A percentile compares a stretch with the other conserved stretches of the same genome.
Conservation (phyloP, 2,797 vertebrate species). For the Sebastes hubbsi region DNA sequence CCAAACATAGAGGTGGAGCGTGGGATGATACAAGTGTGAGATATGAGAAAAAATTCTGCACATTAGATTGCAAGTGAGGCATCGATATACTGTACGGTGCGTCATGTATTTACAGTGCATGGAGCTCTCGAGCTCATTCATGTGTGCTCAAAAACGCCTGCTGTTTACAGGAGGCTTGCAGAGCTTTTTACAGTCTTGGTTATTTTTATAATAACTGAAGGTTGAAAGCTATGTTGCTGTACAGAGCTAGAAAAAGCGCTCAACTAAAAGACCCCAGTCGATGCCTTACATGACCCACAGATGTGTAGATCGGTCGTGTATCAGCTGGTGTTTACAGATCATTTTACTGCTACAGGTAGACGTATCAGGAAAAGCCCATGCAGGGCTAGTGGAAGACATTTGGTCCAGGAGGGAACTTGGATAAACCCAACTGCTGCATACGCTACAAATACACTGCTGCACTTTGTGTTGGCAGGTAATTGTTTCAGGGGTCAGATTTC, state of each 20-base stretch:
- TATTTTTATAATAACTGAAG: constrained; percentile 9
- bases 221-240: constrained; percentile 20
- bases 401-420: not conserved
- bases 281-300: not conserved
- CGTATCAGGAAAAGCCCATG: not conserved
- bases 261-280: not conserved
- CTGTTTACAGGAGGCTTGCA: constrained; percentile 15
- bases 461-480: constrained; percentile 1
- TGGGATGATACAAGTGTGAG: constrained; percentile 14
- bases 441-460: constrained; percentile 3
- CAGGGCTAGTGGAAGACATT: constrained; percentile 38
- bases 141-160: not conserved
- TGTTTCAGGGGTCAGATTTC: constrained; percentile 9
- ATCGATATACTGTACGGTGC: constrained; percentile 33
- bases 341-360: constrained; percentile 14
- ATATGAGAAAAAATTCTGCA: not conserved
- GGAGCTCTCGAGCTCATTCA: constrained; percentile 30
- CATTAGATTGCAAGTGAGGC: constrained; percentile 29
- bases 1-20: constrained; percentile 9
- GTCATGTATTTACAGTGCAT: constrained; percentile 56
- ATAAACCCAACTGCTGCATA: constrained; percentile 6
- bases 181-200: constrained; percentile 22
- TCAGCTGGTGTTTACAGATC: constrained; percentile 21
- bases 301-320: not conserved
- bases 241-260: constrained; percentile 1